A percentile compares a stretch with the other conserved stretches of the same genome.
phyloP scores from a whole-genome alignment of 1,140 invertebrate species.

The Drosophila orosa region DNA sequence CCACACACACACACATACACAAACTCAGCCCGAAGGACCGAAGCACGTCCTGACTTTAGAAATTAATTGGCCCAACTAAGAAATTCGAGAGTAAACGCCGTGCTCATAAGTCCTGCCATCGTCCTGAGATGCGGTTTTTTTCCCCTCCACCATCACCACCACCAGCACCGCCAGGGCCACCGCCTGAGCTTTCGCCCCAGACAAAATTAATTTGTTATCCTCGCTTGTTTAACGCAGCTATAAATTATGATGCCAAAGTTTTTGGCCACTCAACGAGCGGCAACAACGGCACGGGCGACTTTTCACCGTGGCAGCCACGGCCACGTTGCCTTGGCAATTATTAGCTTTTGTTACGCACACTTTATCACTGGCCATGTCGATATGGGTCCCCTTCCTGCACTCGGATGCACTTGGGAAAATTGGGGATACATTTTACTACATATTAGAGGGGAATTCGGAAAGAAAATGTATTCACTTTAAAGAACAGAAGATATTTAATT shows the following conservation, averaged over 20 bases:
- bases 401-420: slow-evolving; percentile 9
- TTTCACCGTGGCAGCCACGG: slow-evolving; percentile 64
- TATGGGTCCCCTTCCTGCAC: slow-evolving; percentile 38
- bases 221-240: slow-evolving; percentile 83
- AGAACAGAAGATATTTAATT: not conserved
- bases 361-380: slow-evolving; percentile 78
- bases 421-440: too few species aligned
- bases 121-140: slow-evolving; percentile 63
- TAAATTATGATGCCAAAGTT: slow-evolving; percentile 82
- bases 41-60: slow-evolving; percentile 74
- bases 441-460: not conserved
- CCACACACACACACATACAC: slow-evolving; percentile 25
- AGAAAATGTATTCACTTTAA: not conserved
- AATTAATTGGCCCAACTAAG: slow-evolving; percentile 83
- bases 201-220: slow-evolving; percentile 83
- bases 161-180: not conserved
- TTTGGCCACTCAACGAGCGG: slow-evolving; percentile 78
- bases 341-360: slow-evolving; percentile 82
- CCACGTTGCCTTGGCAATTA: slow-evolving; percentile 78
- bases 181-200: slow-evolving; percentile 45
- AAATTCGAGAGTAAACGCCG: slow-evolving; percentile 79
- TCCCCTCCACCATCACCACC: slow-evolving; percentile 8
- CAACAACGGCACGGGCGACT: slow-evolving; percentile 41
- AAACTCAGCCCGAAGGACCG: slow-evolving; percentile 10
- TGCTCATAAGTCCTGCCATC: slow-evolving; percentile 76